Evolutionary conservation across 2,888 invertebrate genomes (phyloP).

Genomic region (Tenthredo mesomela): DNA sequence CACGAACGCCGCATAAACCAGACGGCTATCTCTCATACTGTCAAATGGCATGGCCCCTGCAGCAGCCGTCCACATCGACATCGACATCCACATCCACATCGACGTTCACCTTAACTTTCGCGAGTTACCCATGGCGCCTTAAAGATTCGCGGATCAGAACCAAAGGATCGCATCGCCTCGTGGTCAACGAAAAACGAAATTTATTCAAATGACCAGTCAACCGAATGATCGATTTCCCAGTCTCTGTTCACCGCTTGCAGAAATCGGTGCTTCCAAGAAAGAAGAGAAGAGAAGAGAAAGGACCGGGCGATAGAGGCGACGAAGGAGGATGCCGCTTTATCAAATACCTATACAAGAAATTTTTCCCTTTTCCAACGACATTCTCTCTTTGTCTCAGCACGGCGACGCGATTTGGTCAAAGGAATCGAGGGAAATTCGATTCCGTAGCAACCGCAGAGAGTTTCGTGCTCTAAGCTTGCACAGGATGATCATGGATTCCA

Average conservation of each 20-base stretch:
- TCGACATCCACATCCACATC: not conserved
- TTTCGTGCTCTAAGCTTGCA: not conserved
- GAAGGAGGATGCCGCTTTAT: not conserved
- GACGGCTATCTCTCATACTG: constrained; percentile 50
- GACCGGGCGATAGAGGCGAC: not conserved
- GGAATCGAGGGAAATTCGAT: not conserved
- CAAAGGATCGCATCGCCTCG: constrained; percentile 10
- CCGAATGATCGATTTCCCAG: constrained; percentile 40
- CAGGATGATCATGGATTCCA: not conserved
- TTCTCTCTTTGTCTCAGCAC: not conserved
- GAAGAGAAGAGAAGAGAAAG: not conserved
- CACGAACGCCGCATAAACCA: constrained; percentile 45
- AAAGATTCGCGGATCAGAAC: not conserved
- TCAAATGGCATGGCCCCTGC: constrained; percentile 10
- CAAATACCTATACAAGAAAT: not conserved
- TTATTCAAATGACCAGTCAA: constrained; percentile 33
- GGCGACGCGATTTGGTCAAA: not conserved
- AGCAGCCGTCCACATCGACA: constrained; percentile 16
- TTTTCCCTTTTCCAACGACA: not conserved
- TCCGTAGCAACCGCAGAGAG: not conserved
- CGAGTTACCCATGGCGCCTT: not conserved
- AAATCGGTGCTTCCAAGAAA: not conserved
- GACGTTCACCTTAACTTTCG: constrained; percentile 15
- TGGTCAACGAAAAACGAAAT: constrained; percentile 42
- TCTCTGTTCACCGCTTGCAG: not conserved